phyloP scores from a whole-genome alignment of 2,888 invertebrate species.

The Apamea anceps region DNA sequence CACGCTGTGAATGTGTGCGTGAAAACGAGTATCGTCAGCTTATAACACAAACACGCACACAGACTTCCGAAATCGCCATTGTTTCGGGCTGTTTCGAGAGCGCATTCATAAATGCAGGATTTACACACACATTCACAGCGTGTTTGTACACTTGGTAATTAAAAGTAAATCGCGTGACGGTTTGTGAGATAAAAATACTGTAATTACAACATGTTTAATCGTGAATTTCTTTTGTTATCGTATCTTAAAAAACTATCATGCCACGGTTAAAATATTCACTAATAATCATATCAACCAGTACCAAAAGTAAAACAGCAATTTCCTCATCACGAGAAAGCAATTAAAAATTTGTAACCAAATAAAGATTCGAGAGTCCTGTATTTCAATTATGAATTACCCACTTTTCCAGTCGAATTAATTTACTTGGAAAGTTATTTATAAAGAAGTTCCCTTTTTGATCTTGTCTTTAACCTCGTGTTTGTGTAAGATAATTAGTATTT shows the following conservation, averaged over 20 bases:
- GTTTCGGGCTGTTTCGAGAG: neutral
- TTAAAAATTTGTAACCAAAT: constrained; percentile 49
- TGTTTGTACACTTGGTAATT: neutral
- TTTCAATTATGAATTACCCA: constrained; percentile 70
- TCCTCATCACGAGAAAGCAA: constrained; percentile 18
- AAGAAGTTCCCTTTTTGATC: constrained; percentile 75
- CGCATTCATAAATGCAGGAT: neutral
- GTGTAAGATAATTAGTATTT: constrained; percentile 76
- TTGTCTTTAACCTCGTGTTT: constrained; percentile 73
- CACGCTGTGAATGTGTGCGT: neutral
- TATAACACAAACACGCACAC: neutral
- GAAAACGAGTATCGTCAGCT: neutral
- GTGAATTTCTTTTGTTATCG: neutral
- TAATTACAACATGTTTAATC: neutral
- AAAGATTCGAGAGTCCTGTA: constrained; percentile 53
- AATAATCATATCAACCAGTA: neutral
- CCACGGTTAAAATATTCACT: neutral
- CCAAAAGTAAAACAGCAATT: constrained; percentile 6
- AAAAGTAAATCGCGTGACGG: neutral
- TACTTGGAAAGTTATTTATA: constrained; percentile 73
- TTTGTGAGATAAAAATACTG: neutral
- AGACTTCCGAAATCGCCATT: neutral
- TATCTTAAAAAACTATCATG: neutral
- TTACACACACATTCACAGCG: neutral
- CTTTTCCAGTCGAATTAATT: constrained; percentile 74